Conservation (phyloP, 2,113 vertebrate species). For the Myocastor coypus region DNA sequence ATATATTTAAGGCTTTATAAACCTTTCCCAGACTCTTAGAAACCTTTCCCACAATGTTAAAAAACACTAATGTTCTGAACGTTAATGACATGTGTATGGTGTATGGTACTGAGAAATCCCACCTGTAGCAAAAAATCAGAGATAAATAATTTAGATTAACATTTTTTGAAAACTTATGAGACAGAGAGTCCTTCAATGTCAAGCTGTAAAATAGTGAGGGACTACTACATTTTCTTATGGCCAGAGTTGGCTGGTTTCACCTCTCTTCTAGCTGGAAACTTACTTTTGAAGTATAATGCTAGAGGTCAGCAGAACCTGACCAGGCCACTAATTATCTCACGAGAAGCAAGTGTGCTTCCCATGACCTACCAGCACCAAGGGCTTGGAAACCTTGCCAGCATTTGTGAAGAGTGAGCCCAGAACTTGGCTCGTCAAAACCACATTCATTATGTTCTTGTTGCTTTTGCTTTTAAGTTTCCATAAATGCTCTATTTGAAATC, state of each 20-base stretch:
- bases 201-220: too few species aligned
- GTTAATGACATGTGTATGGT: too few species aligned
- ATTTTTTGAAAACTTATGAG: too few species aligned
- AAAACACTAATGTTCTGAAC: too few species aligned
- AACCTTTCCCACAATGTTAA: too few species aligned
- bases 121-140: too few species aligned
- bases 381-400: not conserved
- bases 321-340: not conserved
- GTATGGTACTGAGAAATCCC: too few species aligned
- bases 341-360: not conserved
- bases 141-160: too few species aligned
- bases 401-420: not conserved
- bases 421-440: conserved; percentile 14
- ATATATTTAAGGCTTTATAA: too few species aligned
- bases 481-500: not conserved
- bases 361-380: not conserved
- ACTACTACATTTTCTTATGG: not conserved
- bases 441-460: not conserved
- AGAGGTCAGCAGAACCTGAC: not conserved
- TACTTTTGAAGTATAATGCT: not conserved
- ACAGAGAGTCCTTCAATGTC: too few species aligned
- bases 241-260: not conserved
- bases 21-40: too few species aligned
- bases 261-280: not conserved
- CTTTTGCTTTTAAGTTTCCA: conserved; percentile 40